Percentiles rank a stretch among this genome's conserved stretches.
Evolutionary conservation across 2,797 vertebrate genomes (phyloP).

Genomic region (Botia kubotai): DNA sequence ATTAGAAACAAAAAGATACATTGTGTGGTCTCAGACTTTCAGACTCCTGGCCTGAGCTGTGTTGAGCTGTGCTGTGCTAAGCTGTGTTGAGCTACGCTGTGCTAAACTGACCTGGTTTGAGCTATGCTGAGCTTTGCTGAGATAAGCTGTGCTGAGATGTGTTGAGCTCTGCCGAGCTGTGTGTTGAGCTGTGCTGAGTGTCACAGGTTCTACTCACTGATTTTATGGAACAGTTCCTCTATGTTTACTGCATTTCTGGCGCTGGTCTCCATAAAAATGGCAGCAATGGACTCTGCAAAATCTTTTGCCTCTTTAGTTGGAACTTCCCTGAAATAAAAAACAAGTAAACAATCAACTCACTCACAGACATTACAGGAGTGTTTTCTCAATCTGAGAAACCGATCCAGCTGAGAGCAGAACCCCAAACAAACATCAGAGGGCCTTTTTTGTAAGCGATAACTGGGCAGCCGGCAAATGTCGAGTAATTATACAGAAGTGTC

Average conservation of each 20-base stretch:
- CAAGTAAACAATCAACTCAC: background rate
- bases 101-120: too few relatives aligned
- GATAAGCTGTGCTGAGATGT: too few relatives aligned
- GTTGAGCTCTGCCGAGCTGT: too few relatives aligned
- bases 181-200: too few relatives aligned
- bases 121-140: too few relatives aligned
- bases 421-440: background rate
- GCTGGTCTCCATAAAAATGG: constrained; percentile 97
- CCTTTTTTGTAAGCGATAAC: background rate
- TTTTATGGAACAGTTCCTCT: constrained; percentile 98
- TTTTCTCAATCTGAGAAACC: background rate
- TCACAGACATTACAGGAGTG: background rate
- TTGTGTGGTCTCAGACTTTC: too few relatives aligned
- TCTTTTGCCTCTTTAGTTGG: constrained; percentile 96
- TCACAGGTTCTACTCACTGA: constrained; percentile 83
- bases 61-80: too few relatives aligned
- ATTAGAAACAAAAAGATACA: too few relatives aligned
- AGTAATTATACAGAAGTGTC: background rate
- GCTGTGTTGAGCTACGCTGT: too few relatives aligned
- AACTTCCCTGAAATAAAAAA: constrained; percentile 84
- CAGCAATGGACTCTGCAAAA: constrained; percentile 95
- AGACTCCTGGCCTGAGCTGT: too few relatives aligned
- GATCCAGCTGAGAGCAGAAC: background rate
- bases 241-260: constrained; percentile 96
- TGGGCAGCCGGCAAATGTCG: background rate